Evolutionary conservation across 92 coral and sea anemone genomes (phyloP).

Genomic region (Scolanthus callimorphus): DNA sequence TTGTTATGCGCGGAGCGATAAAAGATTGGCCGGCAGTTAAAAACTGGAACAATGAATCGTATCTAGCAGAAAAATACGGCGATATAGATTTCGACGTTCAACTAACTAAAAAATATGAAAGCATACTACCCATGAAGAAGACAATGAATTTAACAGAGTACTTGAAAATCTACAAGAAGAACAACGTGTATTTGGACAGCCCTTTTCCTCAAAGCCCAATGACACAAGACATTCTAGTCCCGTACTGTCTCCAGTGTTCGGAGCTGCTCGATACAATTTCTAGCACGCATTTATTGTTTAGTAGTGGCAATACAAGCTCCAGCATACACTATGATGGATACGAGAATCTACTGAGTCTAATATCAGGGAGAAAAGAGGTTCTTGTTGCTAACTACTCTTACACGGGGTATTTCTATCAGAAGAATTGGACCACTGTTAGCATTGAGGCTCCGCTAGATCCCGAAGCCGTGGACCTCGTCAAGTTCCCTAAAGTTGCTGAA

Average conservation of each 20-base stretch:
- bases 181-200: slow-evolving; percentile 85
- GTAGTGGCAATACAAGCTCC: slow-evolving; percentile 94
- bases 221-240: slow-evolving; percentile 83
- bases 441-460: slow-evolving; percentile 96
- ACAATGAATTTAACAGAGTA: slow-evolving; percentile 83
- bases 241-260: slow-evolving; percentile 88
- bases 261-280: slow-evolving; percentile 56
- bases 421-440: slow-evolving; percentile 78
- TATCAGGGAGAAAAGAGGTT: slow-evolving; percentile 86
- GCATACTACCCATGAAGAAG: slow-evolving; percentile 78
- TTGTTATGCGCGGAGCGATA: slow-evolving; percentile 83
- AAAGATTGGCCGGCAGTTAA: slow-evolving; percentile 93
- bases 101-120: slow-evolving; percentile 87
- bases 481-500: slow-evolving; percentile 81
- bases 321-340: slow-evolving; percentile 96
- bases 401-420: slow-evolving; percentile 61
- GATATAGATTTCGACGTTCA: slow-evolving; percentile 85
- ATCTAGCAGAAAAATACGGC: slow-evolving; percentile 80
- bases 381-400: slow-evolving; percentile 76
- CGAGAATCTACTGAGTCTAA: slow-evolving; percentile 79
- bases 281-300: slow-evolving; percentile 84
- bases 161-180: slow-evolving; percentile 75
- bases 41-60: slow-evolving; percentile 89
- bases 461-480: slow-evolving; percentile 81
- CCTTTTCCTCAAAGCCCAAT: slow-evolving; percentile 89